A percentile compares a stretch with the other conserved stretches of the same genome.
phyloP scores from a whole-genome alignment of 2,888 invertebrate genomes.

The Beris chalybata region DNA sequence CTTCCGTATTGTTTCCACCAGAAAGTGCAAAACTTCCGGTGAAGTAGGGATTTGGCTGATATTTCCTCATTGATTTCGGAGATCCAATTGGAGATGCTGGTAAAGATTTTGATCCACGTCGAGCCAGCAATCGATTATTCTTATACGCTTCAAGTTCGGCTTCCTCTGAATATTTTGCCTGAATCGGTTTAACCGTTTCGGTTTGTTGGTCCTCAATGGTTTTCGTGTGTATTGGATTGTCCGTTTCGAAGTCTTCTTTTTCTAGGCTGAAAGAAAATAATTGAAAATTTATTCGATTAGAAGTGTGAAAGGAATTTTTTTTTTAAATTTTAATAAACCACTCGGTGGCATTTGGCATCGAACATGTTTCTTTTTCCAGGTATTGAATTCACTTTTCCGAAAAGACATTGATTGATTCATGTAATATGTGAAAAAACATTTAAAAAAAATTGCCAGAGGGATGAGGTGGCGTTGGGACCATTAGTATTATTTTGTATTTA shows the following conservation, averaged over 20 bases:
- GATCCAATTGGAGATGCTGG: conserved; percentile 70
- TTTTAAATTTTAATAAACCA: too few species aligned
- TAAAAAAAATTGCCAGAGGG: too few species aligned
- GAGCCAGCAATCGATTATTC: conserved; percentile 46
- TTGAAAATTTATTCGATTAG: neutral
- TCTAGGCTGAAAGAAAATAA: conserved; percentile 36
- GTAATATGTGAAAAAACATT: too few species aligned
- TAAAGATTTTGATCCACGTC: conserved; percentile 71
- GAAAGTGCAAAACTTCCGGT: conserved; percentile 55
- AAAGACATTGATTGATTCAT: too few species aligned
- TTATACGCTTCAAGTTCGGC: conserved; percentile 48
- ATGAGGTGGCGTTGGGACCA: too few species aligned
- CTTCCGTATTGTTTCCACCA: conserved; percentile 28
- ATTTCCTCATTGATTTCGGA: conserved; percentile 53
- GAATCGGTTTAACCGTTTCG: conserved; percentile 38
- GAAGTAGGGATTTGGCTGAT: conserved; percentile 65
- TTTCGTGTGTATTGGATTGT: conserved; percentile 35
- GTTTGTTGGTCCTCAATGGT: conserved; percentile 39
- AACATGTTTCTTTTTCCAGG: too few species aligned
- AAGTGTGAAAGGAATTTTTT: too few species aligned
- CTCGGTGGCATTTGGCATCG: too few species aligned
- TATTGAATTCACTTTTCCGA: too few species aligned
- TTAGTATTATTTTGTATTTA: too few species aligned
- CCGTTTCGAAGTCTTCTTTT: conserved; percentile 33
- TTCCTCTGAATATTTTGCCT: conserved; percentile 43